phyloP scores from a whole-genome alignment of 2,888 invertebrate species.

The Argynnis bischoffii region DNA sequence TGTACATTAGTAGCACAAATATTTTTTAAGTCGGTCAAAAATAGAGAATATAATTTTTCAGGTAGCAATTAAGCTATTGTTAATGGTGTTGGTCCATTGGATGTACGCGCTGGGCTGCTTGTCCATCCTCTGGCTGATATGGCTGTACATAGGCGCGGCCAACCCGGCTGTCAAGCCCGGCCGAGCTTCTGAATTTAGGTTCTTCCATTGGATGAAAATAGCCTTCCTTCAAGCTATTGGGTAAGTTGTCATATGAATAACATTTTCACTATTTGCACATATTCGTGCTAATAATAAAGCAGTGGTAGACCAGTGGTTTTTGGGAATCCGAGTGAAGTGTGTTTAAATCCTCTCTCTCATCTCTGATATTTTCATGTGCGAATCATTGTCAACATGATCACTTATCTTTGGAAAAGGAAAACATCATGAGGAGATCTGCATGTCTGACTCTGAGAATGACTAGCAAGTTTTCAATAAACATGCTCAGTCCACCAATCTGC shows the following conservation, averaged over 20 bases:
- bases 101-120: conserved; percentile 94
- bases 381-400: too few species aligned
- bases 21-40: not conserved
- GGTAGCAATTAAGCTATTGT: conserved; percentile 92
- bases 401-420: too few species aligned
- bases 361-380: too few species aligned
- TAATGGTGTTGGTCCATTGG: conserved; percentile 98
- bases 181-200: conserved; percentile 90
- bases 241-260: conserved; percentile 66
- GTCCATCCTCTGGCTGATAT: conserved; percentile 90
- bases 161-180: conserved; percentile 98
- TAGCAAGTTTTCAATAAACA: too few species aligned
- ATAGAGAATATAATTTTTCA: conserved; percentile 55
- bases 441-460: too few species aligned
- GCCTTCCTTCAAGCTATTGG: conserved; percentile 88
- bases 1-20: not conserved
- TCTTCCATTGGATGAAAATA: conserved; percentile 90
- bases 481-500: too few species aligned
- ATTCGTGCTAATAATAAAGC: too few species aligned
- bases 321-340: too few species aligned
- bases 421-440: too few species aligned
- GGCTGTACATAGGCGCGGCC: conserved; percentile 96
- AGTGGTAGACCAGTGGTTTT: not conserved
- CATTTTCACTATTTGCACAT: not conserved
- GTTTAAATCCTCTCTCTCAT: too few species aligned